These are phyloP conservation scores for Onthophagus taurus DNA, from an alignment of 1,140 invertebrate genomes.

Conservation along the genomic window DNA sequence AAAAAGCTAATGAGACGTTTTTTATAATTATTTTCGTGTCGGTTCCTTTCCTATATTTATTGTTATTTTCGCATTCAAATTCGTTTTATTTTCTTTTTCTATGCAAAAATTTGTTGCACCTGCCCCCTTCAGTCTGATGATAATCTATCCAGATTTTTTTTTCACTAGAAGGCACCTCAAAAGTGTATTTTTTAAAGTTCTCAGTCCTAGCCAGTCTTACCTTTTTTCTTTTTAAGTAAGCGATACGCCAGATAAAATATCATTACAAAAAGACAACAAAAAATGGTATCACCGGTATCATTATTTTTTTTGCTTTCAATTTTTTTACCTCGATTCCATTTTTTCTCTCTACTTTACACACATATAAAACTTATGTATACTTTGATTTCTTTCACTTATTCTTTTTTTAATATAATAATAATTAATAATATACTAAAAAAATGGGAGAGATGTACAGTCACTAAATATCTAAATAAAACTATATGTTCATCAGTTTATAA, in stretches of 20 bases:
- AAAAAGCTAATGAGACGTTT: background rate
- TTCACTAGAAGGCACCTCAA: slow-evolving; percentile 36
- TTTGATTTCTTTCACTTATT: too few relatives aligned
- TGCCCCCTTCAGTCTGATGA: slow-evolving; percentile 36
- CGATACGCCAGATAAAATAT: slow-evolving; percentile 33
- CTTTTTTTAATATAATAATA: too few relatives aligned
- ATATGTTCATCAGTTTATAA: slow-evolving; percentile 29
- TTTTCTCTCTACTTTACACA: too few relatives aligned
- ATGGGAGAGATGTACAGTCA: slow-evolving; percentile 9
- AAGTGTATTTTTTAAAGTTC: slow-evolving; percentile 25
- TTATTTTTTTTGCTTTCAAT: too few relatives aligned
- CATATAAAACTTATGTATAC: slow-evolving; percentile 34
- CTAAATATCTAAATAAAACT: slow-evolving; percentile 23
- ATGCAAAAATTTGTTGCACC: slow-evolving; percentile 28
- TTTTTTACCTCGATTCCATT: too few relatives aligned
- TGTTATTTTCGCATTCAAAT: slow-evolving; percentile 3
- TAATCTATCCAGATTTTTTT: too few relatives aligned
- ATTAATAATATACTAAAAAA: slow-evolving; percentile 15
- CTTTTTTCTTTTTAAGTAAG: slow-evolving; percentile 36
- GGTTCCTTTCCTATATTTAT: slow-evolving; percentile 2
- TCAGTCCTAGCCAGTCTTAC: slow-evolving; percentile 39
- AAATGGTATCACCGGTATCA: too few relatives aligned
- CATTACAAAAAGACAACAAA: slow-evolving; percentile 31
- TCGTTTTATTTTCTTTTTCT: slow-evolving; percentile 2
- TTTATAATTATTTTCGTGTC: slow-evolving; percentile 4